These are phyloP conservation scores for Trididemnum clinides DNA, from an alignment of 23 tunicate species.

Conservation along the genomic window DNA sequence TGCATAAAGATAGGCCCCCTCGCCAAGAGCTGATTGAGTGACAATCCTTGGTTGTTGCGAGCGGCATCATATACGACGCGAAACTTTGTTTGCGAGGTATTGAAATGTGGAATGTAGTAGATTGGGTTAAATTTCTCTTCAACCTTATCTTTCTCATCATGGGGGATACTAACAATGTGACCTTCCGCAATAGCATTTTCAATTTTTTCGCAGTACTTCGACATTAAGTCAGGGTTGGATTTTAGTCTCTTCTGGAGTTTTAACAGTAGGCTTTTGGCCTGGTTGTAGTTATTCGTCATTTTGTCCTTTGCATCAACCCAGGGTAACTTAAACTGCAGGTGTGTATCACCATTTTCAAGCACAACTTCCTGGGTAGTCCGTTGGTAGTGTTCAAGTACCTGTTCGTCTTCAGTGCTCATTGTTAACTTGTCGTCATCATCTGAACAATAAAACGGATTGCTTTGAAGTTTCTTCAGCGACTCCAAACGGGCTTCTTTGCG, in stretches of 20 bases:
- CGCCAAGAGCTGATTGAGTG: too few species aligned
- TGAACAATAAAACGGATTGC: background rate
- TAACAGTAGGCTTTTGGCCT: constrained; percentile 1
- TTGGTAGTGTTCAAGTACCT: background rate
- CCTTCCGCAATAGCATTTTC: background rate
- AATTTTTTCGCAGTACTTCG: background rate
- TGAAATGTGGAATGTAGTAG: background rate
- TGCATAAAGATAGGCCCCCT: background rate
- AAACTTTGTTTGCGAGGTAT: background rate
- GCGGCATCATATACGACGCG: too few species aligned
- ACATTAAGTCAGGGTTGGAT: background rate
- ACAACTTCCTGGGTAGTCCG: background rate
- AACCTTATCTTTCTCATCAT: background rate
- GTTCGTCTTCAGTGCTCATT: background rate
- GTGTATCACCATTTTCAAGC: background rate
- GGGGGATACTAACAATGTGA: background rate
- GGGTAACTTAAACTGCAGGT: background rate
- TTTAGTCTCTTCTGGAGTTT: background rate
- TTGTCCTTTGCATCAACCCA: background rate
- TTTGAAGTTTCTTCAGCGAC: background rate
- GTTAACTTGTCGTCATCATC: background rate
- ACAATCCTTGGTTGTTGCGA: too few species aligned
- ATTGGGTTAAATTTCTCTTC: too few species aligned
- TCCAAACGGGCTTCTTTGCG: too few species aligned
- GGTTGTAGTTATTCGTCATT: background rate